Evolutionary conservation across 2,797 vertebrate species (phyloP).

Genomic region (Holocentrus rufus): DNA sequence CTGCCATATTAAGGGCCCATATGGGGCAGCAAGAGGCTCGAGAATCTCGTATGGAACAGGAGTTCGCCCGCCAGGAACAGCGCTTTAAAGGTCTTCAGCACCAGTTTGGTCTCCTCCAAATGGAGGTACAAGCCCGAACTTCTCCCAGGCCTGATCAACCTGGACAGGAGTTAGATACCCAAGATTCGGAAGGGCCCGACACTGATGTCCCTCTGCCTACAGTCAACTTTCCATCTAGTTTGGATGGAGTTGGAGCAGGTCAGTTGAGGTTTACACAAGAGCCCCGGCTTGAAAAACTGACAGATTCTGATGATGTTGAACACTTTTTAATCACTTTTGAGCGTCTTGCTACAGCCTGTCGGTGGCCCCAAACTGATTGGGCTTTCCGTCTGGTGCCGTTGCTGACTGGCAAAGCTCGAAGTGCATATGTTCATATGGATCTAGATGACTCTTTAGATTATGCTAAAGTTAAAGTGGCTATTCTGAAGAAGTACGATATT

Average conservation of each 20-base stretch:
- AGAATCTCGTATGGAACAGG: not conserved
- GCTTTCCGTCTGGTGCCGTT: not conserved
- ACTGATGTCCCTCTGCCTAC: not conserved
- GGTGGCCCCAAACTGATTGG: not conserved
- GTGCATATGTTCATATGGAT: slow-evolving; percentile 14
- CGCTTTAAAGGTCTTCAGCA: not conserved
- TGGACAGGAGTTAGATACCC: not conserved
- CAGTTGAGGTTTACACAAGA: not conserved
- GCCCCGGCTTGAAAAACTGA: slow-evolving; percentile 1
- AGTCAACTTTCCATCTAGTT: not conserved
- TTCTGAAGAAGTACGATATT: not conserved
- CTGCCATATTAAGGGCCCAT: not conserved
- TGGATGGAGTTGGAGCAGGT: not conserved
- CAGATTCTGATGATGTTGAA: slow-evolving; percentile 6
- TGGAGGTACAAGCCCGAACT: not conserved
- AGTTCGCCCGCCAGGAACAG: not conserved
- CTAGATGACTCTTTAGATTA: slow-evolving; percentile 2
- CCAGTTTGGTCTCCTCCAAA: not conserved
- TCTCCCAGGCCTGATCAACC: not conserved
- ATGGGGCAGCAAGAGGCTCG: not conserved
- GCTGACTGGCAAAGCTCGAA: not conserved
- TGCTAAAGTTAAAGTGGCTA: slow-evolving; percentile 2
- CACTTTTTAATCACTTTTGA: slow-evolving; percentile 12
- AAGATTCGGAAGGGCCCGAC: not conserved
- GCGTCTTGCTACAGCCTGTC: not conserved